Evolutionary conservation across 2,797 vertebrate species (phyloP).

Genomic region (Sorex maritimensis): DNA sequence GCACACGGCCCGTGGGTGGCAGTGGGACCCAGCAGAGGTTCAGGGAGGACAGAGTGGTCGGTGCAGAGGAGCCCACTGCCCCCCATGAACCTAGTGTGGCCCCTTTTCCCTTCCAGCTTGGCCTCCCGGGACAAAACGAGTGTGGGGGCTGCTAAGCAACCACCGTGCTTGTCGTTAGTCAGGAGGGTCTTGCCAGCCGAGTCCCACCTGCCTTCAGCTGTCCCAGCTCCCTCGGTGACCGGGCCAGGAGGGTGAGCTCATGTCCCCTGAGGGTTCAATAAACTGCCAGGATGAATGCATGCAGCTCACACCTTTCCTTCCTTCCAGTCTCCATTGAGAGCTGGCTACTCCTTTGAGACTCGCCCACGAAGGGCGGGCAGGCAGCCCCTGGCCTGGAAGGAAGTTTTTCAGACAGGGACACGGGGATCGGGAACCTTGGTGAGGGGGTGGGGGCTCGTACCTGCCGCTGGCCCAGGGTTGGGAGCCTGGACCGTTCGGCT

Average conservation of each 20-base stretch:
- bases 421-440: no score
- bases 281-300: not conserved
- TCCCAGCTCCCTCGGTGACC: not conserved
- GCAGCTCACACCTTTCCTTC: not conserved
- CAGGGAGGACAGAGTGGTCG: not conserved
- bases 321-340: not conserved
- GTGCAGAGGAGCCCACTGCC: not conserved
- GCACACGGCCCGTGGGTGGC: not conserved
- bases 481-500: no score
- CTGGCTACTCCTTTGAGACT: not conserved
- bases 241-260: not conserved
- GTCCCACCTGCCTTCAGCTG: not conserved
- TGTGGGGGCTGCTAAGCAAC: not conserved
- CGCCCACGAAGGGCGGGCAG: no score
- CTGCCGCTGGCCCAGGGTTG: no score
- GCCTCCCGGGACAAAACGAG: not conserved
- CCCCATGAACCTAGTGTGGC: not conserved
- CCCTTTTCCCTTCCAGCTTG: not conserved
- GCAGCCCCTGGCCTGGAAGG: no score
- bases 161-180: not conserved
- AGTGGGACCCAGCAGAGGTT: slow-evolving; percentile 1
- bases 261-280: slow-evolving; percentile 44
- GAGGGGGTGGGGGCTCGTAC: no score
- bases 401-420: no score
- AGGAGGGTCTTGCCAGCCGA: not conserved